Percentiles rank a stretch among this genome's conserved stretches.
phyloP scores from a whole-genome alignment of 2,888 invertebrate species.

The Hirtodrosophila histrioides region DNA sequence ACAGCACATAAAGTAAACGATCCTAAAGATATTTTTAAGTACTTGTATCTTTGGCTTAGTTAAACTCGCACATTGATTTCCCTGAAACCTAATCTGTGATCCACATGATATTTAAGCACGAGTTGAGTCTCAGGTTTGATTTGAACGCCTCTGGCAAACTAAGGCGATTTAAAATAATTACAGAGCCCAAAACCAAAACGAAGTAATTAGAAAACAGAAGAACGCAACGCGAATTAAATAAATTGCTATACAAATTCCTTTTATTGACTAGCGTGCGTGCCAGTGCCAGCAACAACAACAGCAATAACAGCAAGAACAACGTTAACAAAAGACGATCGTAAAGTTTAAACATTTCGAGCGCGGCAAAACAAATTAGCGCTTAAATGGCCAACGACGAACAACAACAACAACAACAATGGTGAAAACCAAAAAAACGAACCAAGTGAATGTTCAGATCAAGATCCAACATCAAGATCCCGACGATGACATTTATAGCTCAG shows the following conservation, averaged over 20 bases:
- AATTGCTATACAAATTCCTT: constrained; percentile 67
- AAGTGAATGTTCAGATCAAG: constrained; percentile 23
- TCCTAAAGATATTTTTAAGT: constrained; percentile 7
- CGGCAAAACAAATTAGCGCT: constrained; percentile 45
- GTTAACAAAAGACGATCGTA: constrained; percentile 31
- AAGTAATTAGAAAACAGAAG: constrained; percentile 38
- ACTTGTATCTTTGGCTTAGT: background rate
- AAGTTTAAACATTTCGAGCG: constrained; percentile 28
- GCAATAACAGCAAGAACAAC: background rate
- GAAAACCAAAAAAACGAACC: constrained; percentile 16
- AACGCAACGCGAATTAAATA: constrained; percentile 53
- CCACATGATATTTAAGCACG: background rate
- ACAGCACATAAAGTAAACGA: background rate
- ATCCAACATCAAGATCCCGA: constrained; percentile 16
- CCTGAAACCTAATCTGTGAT: background rate
- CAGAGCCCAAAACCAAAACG: constrained; percentile 36
- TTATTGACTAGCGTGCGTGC: constrained; percentile 70
- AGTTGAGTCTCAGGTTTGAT: constrained; percentile 20
- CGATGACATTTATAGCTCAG: constrained; percentile 60
- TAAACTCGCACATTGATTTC: constrained; percentile 10
- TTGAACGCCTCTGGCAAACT: constrained; percentile 24
- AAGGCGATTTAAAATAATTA: constrained; percentile 59
- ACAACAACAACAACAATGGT: constrained; percentile 2
- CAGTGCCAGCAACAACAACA: constrained; percentile 25
- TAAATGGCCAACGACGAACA: constrained; percentile 28